Evolutionary conservation across 1,140 invertebrate species (phyloP), one percentile per base, ranked within the genome.

Genomic region (Drosophila busckii): DNA sequence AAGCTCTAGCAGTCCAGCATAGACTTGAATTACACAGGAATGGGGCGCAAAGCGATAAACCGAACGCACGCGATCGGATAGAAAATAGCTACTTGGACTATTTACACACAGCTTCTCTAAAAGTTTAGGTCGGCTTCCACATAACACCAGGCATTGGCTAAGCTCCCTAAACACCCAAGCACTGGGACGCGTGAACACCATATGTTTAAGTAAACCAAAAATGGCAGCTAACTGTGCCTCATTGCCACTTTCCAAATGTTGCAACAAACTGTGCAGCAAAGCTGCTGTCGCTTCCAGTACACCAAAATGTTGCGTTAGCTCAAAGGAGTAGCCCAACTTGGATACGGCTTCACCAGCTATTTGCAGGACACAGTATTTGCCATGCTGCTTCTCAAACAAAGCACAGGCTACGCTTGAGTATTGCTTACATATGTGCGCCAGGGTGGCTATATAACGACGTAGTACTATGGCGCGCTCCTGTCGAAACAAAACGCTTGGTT

Each of bases 21-120:
- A 86, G 4, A 85, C 82, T 23, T 85, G 83, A 19, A 85, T 23
- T 9, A 86, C 29, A 20, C 84, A 86, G 2, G 84, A 83, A 5
- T 84, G 56, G 0, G 69, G 60, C 0, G 62, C 50, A 48, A 86
- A 86, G 6, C 80, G 70, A 38, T 86, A 86, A 6, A 63, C 16
- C 0, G 62, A 70, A 2, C 68, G 59, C 13, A 86, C 68, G 5
- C 84, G 68, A 61, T 86, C 75, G 3, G 75, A 66, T 2, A 56
- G 22, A 19, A 86, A 86, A 19, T 55, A 65, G 5, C 35, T 29
- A n/a, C 19, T 56, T 2, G 52, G 25, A 38, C 75, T 78, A 28
- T 80, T 70, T 1, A 58, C 41, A 31, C 84, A 86, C 54, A 84
- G 42, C 29, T 41, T 45, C 3, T 17, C 19, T 29, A 84, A 38